Evolutionary conservation across 2,113 vertebrate species (phyloP), one percentile per base, ranked within the genome.

Genomic region (Lepisosteus osseus): DNA sequence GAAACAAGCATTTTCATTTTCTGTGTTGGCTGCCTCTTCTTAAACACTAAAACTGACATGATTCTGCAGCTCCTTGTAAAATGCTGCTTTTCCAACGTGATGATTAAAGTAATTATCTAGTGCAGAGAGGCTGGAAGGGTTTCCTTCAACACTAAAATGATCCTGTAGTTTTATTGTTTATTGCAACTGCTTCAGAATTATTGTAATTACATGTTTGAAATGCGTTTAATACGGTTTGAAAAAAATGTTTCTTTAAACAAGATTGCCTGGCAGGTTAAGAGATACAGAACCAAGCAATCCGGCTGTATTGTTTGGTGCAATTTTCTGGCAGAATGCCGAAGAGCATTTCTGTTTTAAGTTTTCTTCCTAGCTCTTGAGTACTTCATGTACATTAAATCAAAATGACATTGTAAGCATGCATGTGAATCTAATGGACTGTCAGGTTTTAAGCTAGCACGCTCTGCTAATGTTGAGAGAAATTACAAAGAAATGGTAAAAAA

Each of bases 151-250:
- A 7, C n/a, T 44, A 11, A 45, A 67, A 67, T 54, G 29, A 47
- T 12, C 29, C 29, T 54, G 70, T 14, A 54, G 54, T 44, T 29
- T 54, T 29, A 17, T 43, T 54, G 51, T 54, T 41, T 40, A 47
- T 64, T 54, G 68, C 17, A 71, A 71, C 42, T 71, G 45, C 15
- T 42, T 9, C 45, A 54, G 61, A 71, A 71, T 71, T 71, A 63
- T 29, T 64, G 54, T 65, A 71, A 65, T 71, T 71, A 71, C 54
- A 40, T 13, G 61, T 65, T 63, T 64, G 63, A 17, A 29, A 29
- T 29, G 29, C 29, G 29, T 29, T 29, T 29, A 29, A 29, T 29
- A 29, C 29, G 29, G 29, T 29, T 29, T 29, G 29, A 55, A 17
- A 29, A 65, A 65, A 55, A 61, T 14, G 63, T 44, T 65, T 13